A percentile compares a stretch with the other conserved stretches of the same genome.
These are phyloP conservation scores for Drosophila monieri DNA, from an alignment of 2,888 invertebrate genomes.

Conservation along the genomic window DNA sequence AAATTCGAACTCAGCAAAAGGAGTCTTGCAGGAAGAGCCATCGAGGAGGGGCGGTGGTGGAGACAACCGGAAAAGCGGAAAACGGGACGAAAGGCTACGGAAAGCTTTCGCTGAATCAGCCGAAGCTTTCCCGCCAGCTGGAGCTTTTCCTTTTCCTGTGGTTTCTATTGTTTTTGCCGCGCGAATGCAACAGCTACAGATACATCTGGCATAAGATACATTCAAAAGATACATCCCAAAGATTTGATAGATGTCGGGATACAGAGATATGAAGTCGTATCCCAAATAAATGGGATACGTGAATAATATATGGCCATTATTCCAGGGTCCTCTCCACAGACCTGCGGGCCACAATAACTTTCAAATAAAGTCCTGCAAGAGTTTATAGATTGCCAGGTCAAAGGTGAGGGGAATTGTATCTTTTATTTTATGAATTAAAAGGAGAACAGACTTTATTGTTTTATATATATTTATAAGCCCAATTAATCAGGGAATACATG, in stretches of 20 bases:
- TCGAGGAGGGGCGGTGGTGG: not conserved
- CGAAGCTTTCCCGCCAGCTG: constrained; percentile 16
- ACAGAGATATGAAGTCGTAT: not conserved
- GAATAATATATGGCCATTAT: not conserved
- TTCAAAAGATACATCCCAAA: constrained; percentile 12
- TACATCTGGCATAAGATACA: not conserved
- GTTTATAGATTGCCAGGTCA: too few relatives aligned
- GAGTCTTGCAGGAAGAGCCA: not conserved
- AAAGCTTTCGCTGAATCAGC: constrained; percentile 32
- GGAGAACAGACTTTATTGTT: too few relatives aligned
- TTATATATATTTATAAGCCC: too few relatives aligned
- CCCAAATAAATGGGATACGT: not conserved
- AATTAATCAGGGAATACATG: too few relatives aligned
- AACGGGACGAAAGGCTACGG: not conserved
- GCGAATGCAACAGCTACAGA: constrained; percentile 4
- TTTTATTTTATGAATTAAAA: too few relatives aligned
- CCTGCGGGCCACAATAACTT: too few relatives aligned
- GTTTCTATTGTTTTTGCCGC: constrained; percentile 1
- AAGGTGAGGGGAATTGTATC: too few relatives aligned
- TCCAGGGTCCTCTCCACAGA: not conserved
- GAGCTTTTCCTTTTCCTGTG: constrained; percentile 25
- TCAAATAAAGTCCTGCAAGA: too few relatives aligned
- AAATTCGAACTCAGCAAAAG: constrained; percentile 1
- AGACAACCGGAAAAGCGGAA: constrained; percentile 1
- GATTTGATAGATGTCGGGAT: not conserved